Evolutionary conservation across 2,797 vertebrate genomes (phyloP), one percentile per base, ranked within the genome.

Genomic region (Microctenopoma steveboyesi): DNA sequence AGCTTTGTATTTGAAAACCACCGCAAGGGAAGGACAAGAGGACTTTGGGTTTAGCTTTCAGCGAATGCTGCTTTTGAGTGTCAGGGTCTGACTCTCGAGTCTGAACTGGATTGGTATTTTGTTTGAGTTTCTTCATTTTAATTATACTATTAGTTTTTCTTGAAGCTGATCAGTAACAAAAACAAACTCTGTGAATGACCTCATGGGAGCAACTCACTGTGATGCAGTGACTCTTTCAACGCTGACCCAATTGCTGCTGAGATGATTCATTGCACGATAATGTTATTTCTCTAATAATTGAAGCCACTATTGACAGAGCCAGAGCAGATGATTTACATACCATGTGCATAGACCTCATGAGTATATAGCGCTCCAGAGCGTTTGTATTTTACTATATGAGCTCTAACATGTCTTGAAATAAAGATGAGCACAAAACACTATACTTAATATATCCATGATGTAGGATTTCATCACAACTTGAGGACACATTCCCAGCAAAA

Each of bases 231-330:
- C 49, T 79, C 62, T 81, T 58, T 81, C 72, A 69, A 28, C 35
- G 39, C 43, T 76, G 77, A 82, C 55, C 65, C 60, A 69, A 27
- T 69, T 75, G 43, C 77, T 58, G 65, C 64, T 56, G 53, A 55
- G 42, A 81, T 78, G 66, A 86, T 79, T 85, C 60, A 83, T 63
- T 55, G 25, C 60, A 28, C 22, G n/a, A 22, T 73, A 45, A 76
- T 82, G 72, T 74, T 88, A 54, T 73, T 70, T 16, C 51, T 62
- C 62, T 58, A 58, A 72, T 79, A 73, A 88, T 80, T 76, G 65
- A 83, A 37, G 5, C 49, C 25, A 46, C 64, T 54, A 71, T 7
- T 56, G 71, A 81, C 66, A 58, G 77, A 76, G 73, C 71, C 69
- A 71, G 51, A 48, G 63, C 58, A 70, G 35, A 80, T 56, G 68